Conservation (phyloP, 2,113 vertebrate genomes). For the Otis tarda region DNA sequence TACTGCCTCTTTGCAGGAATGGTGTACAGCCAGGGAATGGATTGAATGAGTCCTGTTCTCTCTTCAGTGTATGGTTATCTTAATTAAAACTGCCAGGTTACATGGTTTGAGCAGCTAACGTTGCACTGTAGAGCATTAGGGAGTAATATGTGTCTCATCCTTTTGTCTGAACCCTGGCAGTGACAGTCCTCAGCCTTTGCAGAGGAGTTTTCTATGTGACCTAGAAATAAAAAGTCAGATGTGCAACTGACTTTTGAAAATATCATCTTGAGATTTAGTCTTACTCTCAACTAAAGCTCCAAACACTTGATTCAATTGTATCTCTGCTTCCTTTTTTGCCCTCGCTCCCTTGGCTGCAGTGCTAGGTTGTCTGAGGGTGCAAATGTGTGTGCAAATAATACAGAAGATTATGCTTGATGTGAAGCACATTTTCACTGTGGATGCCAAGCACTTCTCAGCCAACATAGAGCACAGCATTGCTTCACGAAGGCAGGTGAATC, state of each 20-base stretch:
- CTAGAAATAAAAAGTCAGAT: not conserved
- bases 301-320: not conserved
- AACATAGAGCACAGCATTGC: not conserved
- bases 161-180: not conserved
- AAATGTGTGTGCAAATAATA: not conserved
- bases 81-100: not conserved
- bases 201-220: not conserved
- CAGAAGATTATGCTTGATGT: not conserved
- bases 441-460: not conserved
- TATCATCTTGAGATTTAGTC: not conserved
- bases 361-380: not conserved
- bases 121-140: not conserved
- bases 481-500: not conserved
- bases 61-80: not conserved
- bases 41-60: not conserved
- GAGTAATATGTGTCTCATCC: not conserved
- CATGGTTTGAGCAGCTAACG: not conserved
- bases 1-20: not conserved
- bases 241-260: not conserved
- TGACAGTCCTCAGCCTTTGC: not conserved
- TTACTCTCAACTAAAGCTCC: not conserved
- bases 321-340: not conserved
- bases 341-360: not conserved
- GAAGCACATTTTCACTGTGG: not conserved
- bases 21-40: not conserved